These are phyloP conservation scores for Phalera bucephala DNA, from an alignment of 2,888 invertebrate genomes.

Conservation along the genomic window DNA sequence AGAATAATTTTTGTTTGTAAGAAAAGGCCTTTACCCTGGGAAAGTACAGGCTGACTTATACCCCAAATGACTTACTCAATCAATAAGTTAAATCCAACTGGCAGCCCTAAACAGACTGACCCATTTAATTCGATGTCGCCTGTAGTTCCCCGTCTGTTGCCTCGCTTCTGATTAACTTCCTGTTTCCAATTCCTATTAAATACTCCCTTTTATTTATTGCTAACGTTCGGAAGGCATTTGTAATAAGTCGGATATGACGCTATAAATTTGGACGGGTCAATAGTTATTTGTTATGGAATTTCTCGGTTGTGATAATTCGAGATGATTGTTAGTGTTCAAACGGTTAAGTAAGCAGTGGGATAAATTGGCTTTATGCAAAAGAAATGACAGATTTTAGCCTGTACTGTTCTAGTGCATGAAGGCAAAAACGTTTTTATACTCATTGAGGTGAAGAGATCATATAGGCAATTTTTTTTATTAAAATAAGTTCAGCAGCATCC, in stretches of 20 bases:
- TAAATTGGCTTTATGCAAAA: too few relatives aligned
- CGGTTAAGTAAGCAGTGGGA: too few relatives aligned
- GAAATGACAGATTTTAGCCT: too few relatives aligned
- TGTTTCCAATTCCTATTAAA: slow-evolving; percentile 73
- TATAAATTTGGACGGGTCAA: slow-evolving; percentile 14
- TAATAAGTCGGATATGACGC: slow-evolving; percentile 21
- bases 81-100: slow-evolving; percentile 15
- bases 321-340: too few relatives aligned
- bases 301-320: slow-evolving; percentile 17
- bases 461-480: too few relatives aligned
- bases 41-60: too few relatives aligned
- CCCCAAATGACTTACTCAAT: too few relatives aligned
- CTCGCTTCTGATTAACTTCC: slow-evolving; percentile 70
- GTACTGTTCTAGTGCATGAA: too few relatives aligned
- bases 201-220: slow-evolving; percentile 55
- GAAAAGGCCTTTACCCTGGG: neutral
- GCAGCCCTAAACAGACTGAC: slow-evolving; percentile 47
- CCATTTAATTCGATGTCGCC: slow-evolving; percentile 65
- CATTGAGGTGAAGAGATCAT: too few relatives aligned
- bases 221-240: slow-evolving; percentile 36
- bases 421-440: too few relatives aligned
- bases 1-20: too few relatives aligned
- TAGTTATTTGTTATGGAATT: slow-evolving; percentile 16
- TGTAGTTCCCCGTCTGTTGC: slow-evolving; percentile 53
- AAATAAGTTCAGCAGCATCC: too few relatives aligned